These are phyloP conservation scores for fruit fly (Drosophila melanogaster) DNA, from an alignment of 1,140 invertebrate species.

Conservation along the genomic window DNA sequence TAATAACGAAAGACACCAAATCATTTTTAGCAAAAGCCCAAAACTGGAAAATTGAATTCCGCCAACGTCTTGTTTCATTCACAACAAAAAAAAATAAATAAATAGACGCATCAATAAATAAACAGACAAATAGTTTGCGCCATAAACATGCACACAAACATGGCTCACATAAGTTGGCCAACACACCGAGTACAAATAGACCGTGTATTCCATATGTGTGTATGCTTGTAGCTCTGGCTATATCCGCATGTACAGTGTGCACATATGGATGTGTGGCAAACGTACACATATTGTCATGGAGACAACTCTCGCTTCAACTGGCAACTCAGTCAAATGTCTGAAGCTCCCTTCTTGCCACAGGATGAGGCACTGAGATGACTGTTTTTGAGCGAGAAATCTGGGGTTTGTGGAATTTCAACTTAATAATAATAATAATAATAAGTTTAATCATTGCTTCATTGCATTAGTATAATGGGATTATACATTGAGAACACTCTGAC, in stretches of 20 bases:
- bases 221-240: slow-evolving; percentile 1
- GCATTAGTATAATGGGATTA: no score
- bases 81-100: slow-evolving; percentile 61
- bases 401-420: background rate
- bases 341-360: slow-evolving; percentile 12
- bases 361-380: background rate
- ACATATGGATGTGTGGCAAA: slow-evolving; percentile 11
- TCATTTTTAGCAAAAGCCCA: slow-evolving; percentile 45
- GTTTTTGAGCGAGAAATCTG: background rate
- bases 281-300: slow-evolving; percentile 28
- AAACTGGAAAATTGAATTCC: slow-evolving; percentile 38
- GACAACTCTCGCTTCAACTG: slow-evolving; percentile 48
- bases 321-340: slow-evolving; percentile 54
- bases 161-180: slow-evolving; percentile 19
- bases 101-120: slow-evolving; percentile 70
- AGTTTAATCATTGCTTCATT: no score
- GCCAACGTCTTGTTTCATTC: slow-evolving; percentile 10
- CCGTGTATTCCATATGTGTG: slow-evolving; percentile 8
- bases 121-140: slow-evolving; percentile 72
- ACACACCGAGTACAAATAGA: slow-evolving; percentile 27
- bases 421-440: no score
- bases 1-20: slow-evolving; percentile 21
- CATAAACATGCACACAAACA: slow-evolving; percentile 61
- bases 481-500: no score
- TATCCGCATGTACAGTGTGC: slow-evolving; percentile 19